These are phyloP conservation scores for Netelia melanura DNA, from an alignment of 2,888 invertebrate species.

Conservation along the genomic window DNA sequence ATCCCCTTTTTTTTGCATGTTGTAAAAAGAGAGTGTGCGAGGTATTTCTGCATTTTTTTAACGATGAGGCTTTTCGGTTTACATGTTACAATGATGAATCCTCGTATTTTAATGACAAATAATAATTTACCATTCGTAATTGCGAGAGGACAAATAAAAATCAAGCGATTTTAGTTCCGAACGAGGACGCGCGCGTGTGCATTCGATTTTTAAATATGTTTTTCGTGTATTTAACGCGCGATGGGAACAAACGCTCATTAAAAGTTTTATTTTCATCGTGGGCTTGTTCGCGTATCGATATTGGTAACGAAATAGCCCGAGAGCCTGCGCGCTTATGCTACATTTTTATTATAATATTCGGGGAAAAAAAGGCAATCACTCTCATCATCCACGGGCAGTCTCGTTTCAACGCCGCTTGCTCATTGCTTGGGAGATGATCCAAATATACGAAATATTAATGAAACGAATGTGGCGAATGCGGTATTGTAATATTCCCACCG, in stretches of 20 bases:
- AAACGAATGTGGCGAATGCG: slow-evolving; percentile 26
- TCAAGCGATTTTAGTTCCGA: background rate
- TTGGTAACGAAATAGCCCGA: background rate
- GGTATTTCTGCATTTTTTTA: no score
- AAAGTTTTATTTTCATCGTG: slow-evolving; percentile 46
- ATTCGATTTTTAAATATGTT: slow-evolving; percentile 8
- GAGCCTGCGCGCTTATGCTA: background rate
- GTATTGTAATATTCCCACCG: slow-evolving; percentile 3
- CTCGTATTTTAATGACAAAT: slow-evolving; percentile 14
- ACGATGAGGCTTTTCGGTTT: no score
- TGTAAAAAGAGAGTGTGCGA: no score
- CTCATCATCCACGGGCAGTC: background rate
- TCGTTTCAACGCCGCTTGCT: background rate
- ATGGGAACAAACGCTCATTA: slow-evolving; percentile 60
- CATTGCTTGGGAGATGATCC: slow-evolving; percentile 1
- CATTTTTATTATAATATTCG: slow-evolving; percentile 14
- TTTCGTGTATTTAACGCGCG: slow-evolving; percentile 28
- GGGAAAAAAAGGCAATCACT: background rate
- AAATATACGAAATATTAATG: slow-evolving; percentile 34
- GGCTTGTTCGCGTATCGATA: slow-evolving; percentile 25
- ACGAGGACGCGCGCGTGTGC: background rate
- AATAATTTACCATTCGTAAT: slow-evolving; percentile 21
- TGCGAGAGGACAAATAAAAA: slow-evolving; percentile 41
- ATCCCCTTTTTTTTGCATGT: no score
- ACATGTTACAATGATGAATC: background rate